Evolutionary conservation across 2,113 vertebrate species (phyloP), one percentile per base, ranked within the genome.

Genomic region (Condylura cristata): DNA sequence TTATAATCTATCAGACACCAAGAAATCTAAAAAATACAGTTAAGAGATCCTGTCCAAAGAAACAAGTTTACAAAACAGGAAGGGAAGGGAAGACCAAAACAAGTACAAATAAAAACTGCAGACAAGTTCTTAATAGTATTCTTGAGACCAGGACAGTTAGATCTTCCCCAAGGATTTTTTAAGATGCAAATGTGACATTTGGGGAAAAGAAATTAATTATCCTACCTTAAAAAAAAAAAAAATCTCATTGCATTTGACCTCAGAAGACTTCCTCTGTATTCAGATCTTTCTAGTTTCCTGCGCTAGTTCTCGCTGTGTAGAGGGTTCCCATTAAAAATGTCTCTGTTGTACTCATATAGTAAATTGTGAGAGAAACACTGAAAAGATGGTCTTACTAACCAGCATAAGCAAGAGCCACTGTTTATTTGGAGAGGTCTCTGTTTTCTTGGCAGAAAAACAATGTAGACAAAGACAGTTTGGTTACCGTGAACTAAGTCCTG

Each of bases 401-500:
- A 89, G 44, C 70, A 5, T 37, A 79, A 89, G 70, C 48, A 89
- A 91, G 1, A 82, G 63, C 78, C 37, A 48, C 44, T 88, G 51
- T 76, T 87, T 87, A 82, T 68, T 83, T 79, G 51, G 41, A 88
- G 74, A 86, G 3, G 58, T 90, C 89, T 92, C 63, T 86, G 75
- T 6, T 89, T 93, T 16, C 53, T 72, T 86, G 63, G 51, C 46
- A 95, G 86, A 97, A 83, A 63, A 58, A 82, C 78, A 82, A 91
- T 13, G 30, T 88, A 89, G 86, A 68, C 34, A 86, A 89, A 80
- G n/a, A 95, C 68, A 86, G 71, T 92, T 85, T 90, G 72, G 86
- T 96, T 60, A 93, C 60, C 48, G 41, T 80, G 70, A 95, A 39
- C 46, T 76, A 89, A 94, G 46, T 58, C 93, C 93, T 93, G 89